A percentile compares a stretch with the other conserved stretches of the same genome.
phyloP scores from a whole-genome alignment of 2,797 vertebrate species.

The Tokudaia tokunoshimensis region DNA sequence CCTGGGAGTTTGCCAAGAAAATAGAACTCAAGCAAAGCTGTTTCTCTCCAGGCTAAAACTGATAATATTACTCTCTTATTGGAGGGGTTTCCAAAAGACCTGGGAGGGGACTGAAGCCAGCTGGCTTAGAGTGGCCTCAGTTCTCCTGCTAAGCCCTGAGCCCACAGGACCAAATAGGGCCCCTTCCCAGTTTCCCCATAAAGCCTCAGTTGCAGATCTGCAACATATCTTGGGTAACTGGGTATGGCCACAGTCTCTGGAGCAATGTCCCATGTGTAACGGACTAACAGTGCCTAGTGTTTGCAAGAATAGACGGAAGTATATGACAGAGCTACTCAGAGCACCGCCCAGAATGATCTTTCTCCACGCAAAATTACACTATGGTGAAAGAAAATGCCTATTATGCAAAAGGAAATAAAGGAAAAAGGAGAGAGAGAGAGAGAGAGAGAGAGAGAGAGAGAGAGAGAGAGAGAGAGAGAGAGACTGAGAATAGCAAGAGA shows the following conservation, averaged over 20 bases:
- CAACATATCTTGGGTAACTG: constrained; percentile 52
- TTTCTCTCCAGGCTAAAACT: not conserved
- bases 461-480: no score
- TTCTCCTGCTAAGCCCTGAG: not conserved
- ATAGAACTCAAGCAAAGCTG: not conserved
- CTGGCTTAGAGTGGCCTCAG: not conserved
- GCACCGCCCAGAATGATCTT: not conserved
- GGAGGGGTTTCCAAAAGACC: not conserved
- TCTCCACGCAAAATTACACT: not conserved
- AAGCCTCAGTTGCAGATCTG: not conserved
- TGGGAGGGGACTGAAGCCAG: not conserved
- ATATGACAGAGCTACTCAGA: not conserved
- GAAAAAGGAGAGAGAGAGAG: no score
- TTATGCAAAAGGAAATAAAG: not conserved
- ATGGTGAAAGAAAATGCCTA: not conserved
- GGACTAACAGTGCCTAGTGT: not conserved
- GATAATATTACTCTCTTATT: not conserved
- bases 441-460: not conserved
- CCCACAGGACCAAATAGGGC: not conserved
- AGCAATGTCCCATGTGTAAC: constrained; percentile 1
- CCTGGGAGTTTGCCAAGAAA: not conserved
- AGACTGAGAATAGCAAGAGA: not conserved
- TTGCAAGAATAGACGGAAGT: not conserved
- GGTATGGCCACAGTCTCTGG: constrained; percentile 35
- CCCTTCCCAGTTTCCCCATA: not conserved